Base-by-base conservation (phyloP, 2,113 vertebrate species). In the Aldabrachelys gigantea region DNA sequence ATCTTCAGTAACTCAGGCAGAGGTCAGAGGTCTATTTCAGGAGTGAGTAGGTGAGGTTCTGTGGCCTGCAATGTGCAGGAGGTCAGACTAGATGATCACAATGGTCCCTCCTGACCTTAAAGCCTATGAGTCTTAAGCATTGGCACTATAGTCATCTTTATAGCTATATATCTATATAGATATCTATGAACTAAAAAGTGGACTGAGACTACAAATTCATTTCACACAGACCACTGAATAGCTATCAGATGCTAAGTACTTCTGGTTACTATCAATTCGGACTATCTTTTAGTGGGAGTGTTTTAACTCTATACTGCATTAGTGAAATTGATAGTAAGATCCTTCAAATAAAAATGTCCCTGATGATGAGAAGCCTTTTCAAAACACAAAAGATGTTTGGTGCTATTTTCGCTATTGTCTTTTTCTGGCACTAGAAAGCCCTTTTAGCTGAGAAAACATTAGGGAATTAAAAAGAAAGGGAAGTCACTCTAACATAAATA, bases 391-490 rank as follows among this genome's bases (percentile, higher is more conserved):
- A 65, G 13, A 80, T 53, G 2, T 56, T 90, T 92, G 6, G 0
- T 49, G 5, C 1, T 85, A 13, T 75, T 88, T 96, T 91, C 90
- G 35, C 75, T 88, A 80, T 21, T 96, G 17, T 52, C 27, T 88
- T 89, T 14, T 49, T 89, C 80, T 84, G 9, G 21, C 6, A 50
- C 5, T 19, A 88, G 9, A 80, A 69, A 52, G 4, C 76, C 78
- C 22, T 85, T 80, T 90, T 59, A 80, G 27, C 82, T 10, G 62
- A 91, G 53, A 93, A 95, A 94, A 3, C 5, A 24, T 49, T 86
- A 69, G 6, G 2, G 3, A 94, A 49, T 24, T 56, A 62, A 62
- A 89, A 79, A 79, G 2, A 82, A 80, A 57, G 5, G 8, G 19
- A 92, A 76, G 8, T 90, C 9, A 1, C 2, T 79, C 57, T 9